Evolutionary conservation across 1,140 invertebrate species (phyloP), one percentile per base, ranked within the genome.

Genomic region (Drosophila teissieri): DNA sequence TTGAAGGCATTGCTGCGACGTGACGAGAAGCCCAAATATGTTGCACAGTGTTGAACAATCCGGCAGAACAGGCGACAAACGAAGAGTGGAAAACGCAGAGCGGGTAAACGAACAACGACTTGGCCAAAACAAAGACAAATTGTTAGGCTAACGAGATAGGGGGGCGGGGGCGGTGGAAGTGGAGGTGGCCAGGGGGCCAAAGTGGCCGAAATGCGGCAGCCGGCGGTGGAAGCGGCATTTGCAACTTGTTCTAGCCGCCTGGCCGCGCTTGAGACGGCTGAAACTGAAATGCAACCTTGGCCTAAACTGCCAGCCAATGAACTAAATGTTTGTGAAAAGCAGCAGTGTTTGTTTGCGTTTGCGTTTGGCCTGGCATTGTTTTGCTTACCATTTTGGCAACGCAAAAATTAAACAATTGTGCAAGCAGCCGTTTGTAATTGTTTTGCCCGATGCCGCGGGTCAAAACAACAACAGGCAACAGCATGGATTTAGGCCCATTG

Each of bases 371-470:
- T 78, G 63, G 80, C 80, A 65, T 79, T 79, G 80, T 79, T 73
- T 73, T 80, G 68, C 51, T 45, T 45, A 45, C 64, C 70, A 70
- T 75, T 75, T 74, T 89, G 64, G 84, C 76, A 89, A 80, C 73
- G 84, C 75, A 73, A 89, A 89, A 84, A 90, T 89, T 89, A 85
- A 89, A 89, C 85, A 90, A 89, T 89, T 89, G 84, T 84, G 84
- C 80, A 89, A 89, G 76, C 73, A 57, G 68, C 61, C 61, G 76
- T 31, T 52, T 76, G 81, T 84, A 88, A 89, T 88, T 83, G 84
- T 73, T 70, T 67, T 46, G 45, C 72, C 67, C 65, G 88, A 73
- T 80, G 84, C 79, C 84, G 79, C 82, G 76, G 58, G 37, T 56
- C 65, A 52, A 36, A 60, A 22, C 45, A 48, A 27, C 19, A 19